Conservation (phyloP, 1,140 invertebrate genomes). For the Chymomyza costata region DNA sequence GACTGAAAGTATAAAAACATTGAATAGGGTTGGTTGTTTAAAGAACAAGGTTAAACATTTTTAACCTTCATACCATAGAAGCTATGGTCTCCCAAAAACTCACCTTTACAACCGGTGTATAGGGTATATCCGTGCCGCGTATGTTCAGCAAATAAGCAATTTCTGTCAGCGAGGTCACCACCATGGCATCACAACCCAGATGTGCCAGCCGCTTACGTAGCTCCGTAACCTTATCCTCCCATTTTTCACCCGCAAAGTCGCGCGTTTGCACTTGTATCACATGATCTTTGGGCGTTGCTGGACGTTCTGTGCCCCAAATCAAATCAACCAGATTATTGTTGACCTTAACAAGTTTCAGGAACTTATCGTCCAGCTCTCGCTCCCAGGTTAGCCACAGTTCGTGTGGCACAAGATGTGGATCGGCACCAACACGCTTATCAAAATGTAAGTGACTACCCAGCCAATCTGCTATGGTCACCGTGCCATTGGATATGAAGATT, state of each 20-base stretch:
- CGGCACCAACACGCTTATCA: slow-evolving; percentile 85
- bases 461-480: slow-evolving; percentile 80
- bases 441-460: slow-evolving; percentile 80
- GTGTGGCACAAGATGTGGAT: slow-evolving; percentile 84
- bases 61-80: slow-evolving; percentile 57
- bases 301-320: slow-evolving; percentile 84
- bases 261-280: slow-evolving; percentile 78
- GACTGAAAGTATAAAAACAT: slow-evolving; percentile 67
- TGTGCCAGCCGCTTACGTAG: slow-evolving; percentile 82
- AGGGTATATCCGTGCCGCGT: slow-evolving; percentile 92
- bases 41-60: no score
- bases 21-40: no score
- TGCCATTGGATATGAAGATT: slow-evolving; percentile 83
- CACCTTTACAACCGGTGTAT: slow-evolving; percentile 85
- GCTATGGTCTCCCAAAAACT: no score
- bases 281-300: slow-evolving; percentile 74
- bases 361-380: slow-evolving; percentile 77
- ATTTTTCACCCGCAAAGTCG: slow-evolving; percentile 76
- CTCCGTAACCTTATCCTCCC: slow-evolving; percentile 84
- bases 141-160: slow-evolving; percentile 97
- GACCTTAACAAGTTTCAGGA: slow-evolving; percentile 80
- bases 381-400: slow-evolving; percentile 80
- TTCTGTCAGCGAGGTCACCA: slow-evolving; percentile 93
- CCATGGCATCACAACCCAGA: slow-evolving; percentile 83
- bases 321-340: slow-evolving; percentile 86